Base-by-base conservation (phyloP, 2,113 vertebrate genomes). In the Morone saxatilis region DNA sequence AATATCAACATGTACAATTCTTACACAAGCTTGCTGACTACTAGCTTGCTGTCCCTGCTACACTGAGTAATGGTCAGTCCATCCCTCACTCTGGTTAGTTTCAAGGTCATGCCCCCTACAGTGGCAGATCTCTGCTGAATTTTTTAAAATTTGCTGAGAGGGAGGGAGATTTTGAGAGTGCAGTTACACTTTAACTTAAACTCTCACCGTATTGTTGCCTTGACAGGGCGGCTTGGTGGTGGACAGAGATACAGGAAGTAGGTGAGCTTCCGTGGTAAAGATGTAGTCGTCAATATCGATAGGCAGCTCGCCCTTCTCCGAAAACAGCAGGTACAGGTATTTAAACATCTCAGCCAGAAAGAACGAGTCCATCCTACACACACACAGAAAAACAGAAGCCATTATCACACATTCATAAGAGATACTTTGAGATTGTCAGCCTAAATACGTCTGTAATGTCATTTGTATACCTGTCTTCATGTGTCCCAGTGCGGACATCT, bases 341-440 rank as follows among this genome's bases (percentile, higher is more conserved):
- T 99, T 99, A 94, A 99, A 99, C 98, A 99, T 99, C 95, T 99
- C 98, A 0, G 98, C 98, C 93, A 99, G 91, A 90, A 99, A 99
- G 93, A 99, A 99, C 0, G 98, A 99, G 92, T 99, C 98, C 98
- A 99, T 99, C 91, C 98, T 99, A 53, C 6, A 73, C 6, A 74
- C 13, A 75, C 13, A 57, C 1, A 76, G 5, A 67, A 4, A 75
- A 0, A 69, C n/a, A 56, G 9, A 56, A 22, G 3, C 40, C 22
- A 22, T 51, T 51, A 25, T 53, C 2, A 60, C 8, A 38, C 13
- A 19, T 57, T 83, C 2, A 56, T 11, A 20, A 14, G 1, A 67
- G 4, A 59, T 16, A 9, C 45, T 50, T 50, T 9, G 14, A 62
- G 5, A 12, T 17, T 53, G 45, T 56, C 5, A 41, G 7, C 19